A percentile compares a stretch with the other conserved stretches of the same genome.
phyloP scores from a whole-genome alignment of 2,113 vertebrate genomes.

The Rhombomys opimus region DNA sequence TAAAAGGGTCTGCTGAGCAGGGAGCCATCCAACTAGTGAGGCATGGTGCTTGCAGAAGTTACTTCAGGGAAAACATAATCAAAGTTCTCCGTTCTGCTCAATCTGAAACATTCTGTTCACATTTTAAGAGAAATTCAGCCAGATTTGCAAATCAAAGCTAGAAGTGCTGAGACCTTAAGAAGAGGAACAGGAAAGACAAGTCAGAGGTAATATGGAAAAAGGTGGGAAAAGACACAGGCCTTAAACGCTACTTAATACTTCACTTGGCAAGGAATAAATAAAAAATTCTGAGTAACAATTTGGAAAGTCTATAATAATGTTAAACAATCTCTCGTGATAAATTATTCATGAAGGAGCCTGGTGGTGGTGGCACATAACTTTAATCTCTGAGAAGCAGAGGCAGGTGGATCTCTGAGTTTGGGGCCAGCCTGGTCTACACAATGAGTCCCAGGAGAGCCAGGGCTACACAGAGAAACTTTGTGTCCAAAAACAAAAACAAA shows the following conservation, averaged over 20 bases:
- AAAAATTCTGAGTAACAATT: background rate
- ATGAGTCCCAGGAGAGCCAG: background rate
- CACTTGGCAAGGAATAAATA: background rate
- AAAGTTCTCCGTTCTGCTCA: slow-evolving; percentile 22
- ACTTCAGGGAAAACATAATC: slow-evolving; percentile 37
- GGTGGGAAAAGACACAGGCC: background rate
- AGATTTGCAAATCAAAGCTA: slow-evolving; percentile 35
- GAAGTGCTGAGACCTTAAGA: background rate
- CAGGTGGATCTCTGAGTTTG: background rate
- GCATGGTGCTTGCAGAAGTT: background rate
- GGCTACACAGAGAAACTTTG: background rate
- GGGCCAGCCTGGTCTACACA: background rate
- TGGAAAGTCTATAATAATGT: background rate
- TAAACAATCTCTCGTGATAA: slow-evolving; percentile 13
- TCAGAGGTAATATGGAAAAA: background rate
- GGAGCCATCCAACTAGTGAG: background rate
- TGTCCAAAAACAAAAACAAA: background rate
- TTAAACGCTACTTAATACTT: background rate
- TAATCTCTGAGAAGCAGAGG: background rate
- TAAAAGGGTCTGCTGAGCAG: slow-evolving; percentile 30
- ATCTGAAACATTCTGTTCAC: slow-evolving; percentile 8
- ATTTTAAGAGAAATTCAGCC: slow-evolving; percentile 37
- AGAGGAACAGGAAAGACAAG: slow-evolving; percentile 22
- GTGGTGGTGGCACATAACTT: background rate
- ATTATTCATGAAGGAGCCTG: background rate